Conservation (phyloP, 2,888 invertebrate genomes). For the Morpho helenor region DNA sequence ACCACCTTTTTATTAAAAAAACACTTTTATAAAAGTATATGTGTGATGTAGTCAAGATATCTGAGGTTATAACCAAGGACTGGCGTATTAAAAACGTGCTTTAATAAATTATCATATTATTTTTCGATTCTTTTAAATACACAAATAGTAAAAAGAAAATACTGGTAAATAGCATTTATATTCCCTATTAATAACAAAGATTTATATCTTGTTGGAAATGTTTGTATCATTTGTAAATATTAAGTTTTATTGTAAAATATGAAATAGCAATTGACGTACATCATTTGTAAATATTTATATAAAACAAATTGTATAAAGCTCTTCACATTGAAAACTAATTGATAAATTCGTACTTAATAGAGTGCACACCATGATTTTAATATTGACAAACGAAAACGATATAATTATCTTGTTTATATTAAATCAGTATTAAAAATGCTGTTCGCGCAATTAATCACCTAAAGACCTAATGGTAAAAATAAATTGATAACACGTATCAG, state of each 20-base stretch:
- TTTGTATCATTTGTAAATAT: conserved; percentile 42
- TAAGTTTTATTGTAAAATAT: conserved; percentile 12
- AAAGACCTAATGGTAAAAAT: conserved; percentile 2
- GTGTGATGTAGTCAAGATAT: no score
- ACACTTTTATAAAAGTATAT: no score
- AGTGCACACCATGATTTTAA: conserved; percentile 10
- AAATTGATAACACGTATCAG: conserved; percentile 4
- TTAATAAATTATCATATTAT: no score
- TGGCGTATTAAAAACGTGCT: conserved; percentile 11
- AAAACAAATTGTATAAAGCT: conserved; percentile 7
- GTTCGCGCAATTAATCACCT: conserved; percentile 19
- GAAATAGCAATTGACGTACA: conserved; percentile 24
- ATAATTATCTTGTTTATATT: conserved; percentile 18
- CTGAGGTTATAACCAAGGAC: no score
- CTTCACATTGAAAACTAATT: conserved; percentile 31
- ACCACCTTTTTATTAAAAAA: no score
- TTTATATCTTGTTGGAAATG: conserved; percentile 55
- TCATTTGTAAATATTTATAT: conserved; percentile 35
- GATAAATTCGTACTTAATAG: conserved; percentile 23
- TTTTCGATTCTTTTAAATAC: no score
- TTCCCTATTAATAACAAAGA: conserved; percentile 40
- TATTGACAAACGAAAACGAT: conserved; percentile 8
- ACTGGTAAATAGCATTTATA: no score
- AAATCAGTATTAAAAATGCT: conserved; percentile 27
- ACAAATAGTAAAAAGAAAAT: no score